Conservation (phyloP, 37 sponge, comb jelly and placozoan genomes). For the Bolinopsis microptera region DNA sequence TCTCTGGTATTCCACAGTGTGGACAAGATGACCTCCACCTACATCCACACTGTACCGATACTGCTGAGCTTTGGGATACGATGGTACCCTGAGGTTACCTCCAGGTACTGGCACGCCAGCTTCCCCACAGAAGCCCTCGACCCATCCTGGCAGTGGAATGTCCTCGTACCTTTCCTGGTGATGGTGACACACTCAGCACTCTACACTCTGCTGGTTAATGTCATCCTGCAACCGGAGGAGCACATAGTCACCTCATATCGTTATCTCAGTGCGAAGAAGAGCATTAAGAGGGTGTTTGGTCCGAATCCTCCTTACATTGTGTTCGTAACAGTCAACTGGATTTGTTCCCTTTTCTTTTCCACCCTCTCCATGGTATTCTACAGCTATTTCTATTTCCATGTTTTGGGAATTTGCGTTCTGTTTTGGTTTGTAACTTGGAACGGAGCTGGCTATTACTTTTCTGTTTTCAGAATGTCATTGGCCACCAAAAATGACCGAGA, state of each 20-base stretch:
- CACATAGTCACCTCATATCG: constrained; percentile 62
- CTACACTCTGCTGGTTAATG: constrained; percentile 39
- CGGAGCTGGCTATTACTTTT: constrained; percentile 53
- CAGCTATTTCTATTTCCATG: neutral
- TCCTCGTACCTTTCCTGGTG: neutral
- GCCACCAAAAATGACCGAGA: neutral
- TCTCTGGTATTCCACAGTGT: constrained; percentile 60
- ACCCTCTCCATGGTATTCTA: constrained; percentile 1
- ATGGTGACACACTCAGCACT: constrained; percentile 24
- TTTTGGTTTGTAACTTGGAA: constrained; percentile 33
- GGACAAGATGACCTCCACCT: constrained; percentile 60
- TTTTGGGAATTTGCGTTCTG: neutral
- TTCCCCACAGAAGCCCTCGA: neutral
- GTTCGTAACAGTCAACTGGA: neutral
- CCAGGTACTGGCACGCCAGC: constrained; percentile 19
- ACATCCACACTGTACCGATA: constrained; percentile 62
- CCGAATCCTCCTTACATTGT: constrained; percentile 58
- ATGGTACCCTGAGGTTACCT: constrained; percentile 41
- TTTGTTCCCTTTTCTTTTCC: neutral
- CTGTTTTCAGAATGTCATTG: constrained; percentile 42
- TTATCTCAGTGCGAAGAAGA: constrained; percentile 45
- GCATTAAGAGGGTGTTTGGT: constrained; percentile 37
- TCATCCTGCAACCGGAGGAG: constrained; percentile 63
- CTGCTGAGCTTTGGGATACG: constrained; percentile 48
- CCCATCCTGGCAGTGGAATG: constrained; percentile 32